These are phyloP conservation scores for Xylota sylvarum DNA, from an alignment of 2,888 invertebrate genomes.

Conservation along the genomic window DNA sequence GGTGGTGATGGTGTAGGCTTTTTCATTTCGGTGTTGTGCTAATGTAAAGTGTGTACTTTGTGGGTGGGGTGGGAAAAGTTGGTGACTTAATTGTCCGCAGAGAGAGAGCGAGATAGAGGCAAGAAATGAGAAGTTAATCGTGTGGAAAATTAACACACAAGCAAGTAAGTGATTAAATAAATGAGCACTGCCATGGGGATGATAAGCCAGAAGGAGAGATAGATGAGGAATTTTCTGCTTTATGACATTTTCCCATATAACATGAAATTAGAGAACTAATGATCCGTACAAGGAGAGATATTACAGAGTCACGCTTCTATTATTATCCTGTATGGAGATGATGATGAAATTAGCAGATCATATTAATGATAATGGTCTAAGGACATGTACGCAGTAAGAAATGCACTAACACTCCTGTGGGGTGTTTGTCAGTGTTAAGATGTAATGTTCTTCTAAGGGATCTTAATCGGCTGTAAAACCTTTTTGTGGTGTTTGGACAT, in stretches of 20 bases:
- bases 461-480: too few relatives aligned
- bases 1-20: constrained; percentile 25
- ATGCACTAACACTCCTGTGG: background rate
- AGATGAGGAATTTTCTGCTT: background rate
- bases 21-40: constrained; percentile 23
- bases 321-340: background rate
- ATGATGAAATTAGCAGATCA: background rate
- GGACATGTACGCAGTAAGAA: background rate
- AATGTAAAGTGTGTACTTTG: constrained; percentile 26
- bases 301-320: background rate
- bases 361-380: background rate
- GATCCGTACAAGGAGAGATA: background rate
- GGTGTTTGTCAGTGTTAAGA: background rate
- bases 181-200: constrained; percentile 7
- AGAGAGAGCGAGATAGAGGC: constrained; percentile 15
- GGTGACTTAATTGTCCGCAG: constrained; percentile 62
- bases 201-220: constrained; percentile 5
- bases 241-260: background rate
- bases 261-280: constrained; percentile 9
- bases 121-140: constrained; percentile 47
- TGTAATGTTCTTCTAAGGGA: too few relatives aligned
- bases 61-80: constrained; percentile 8
- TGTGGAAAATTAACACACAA: constrained; percentile 53
- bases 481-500: too few relatives aligned
- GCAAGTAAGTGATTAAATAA: constrained; percentile 58